Evolutionary conservation across 2,113 vertebrate genomes (phyloP).

Genomic region (Octodon degus): DNA sequence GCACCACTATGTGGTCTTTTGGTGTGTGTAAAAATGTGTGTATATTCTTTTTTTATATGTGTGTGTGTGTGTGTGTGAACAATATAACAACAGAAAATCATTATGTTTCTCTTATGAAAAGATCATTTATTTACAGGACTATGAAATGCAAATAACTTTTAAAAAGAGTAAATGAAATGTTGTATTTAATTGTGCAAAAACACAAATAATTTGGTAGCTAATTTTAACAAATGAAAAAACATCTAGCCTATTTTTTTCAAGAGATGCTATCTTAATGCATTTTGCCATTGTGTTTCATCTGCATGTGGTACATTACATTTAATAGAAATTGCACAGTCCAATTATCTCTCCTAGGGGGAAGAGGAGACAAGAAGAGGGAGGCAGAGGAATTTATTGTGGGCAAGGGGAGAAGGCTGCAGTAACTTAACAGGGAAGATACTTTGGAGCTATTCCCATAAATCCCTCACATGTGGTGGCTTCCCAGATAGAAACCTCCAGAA

Average conservation of each 20-base stretch:
- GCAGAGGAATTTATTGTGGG: constrained; percentile 67
- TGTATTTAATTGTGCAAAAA: constrained; percentile 64
- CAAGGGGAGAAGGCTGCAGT: constrained; percentile 58
- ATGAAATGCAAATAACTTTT: constrained; percentile 52
- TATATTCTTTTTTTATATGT: not conserved
- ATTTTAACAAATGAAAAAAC: constrained; percentile 75
- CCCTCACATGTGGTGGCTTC: not conserved
- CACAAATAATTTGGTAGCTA: constrained; percentile 73
- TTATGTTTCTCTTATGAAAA: constrained; percentile 56
- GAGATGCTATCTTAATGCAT: constrained; percentile 77
- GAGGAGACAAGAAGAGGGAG: constrained; percentile 51
- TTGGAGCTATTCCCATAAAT: constrained; percentile 11
- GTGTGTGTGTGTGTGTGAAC: not conserved
- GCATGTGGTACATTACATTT: constrained; percentile 81
- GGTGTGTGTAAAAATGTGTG: constrained; percentile 56
- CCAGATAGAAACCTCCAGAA: not conserved
- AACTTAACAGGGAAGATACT: constrained; percentile 41
- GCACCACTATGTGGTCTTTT: constrained; percentile 88
- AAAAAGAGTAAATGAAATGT: constrained; percentile 55
- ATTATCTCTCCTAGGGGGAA: constrained; percentile 78
- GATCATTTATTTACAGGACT: constrained; percentile 54
- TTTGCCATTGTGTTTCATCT: constrained; percentile 81
- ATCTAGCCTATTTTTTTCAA: constrained; percentile 69
- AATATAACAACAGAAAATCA: not conserved
- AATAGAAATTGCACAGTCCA: constrained; percentile 82